phyloP scores from a whole-genome alignment of 2,113 vertebrate species.

The Lophochroa leadbeateri region DNA sequence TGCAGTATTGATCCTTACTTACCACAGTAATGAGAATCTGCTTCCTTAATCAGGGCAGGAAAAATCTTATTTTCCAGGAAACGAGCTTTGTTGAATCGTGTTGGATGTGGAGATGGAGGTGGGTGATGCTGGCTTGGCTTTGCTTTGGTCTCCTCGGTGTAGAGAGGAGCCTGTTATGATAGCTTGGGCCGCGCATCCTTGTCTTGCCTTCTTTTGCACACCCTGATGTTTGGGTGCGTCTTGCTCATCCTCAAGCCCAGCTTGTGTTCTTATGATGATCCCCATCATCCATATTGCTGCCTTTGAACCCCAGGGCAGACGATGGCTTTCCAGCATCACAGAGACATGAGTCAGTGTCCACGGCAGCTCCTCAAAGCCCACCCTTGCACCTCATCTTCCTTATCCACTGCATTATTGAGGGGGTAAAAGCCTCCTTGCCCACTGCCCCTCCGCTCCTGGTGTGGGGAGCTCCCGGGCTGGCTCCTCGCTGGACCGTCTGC shows the following conservation, averaged over 20 bases:
- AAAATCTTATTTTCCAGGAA: conserved; percentile 48
- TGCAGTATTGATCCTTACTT: conserved; percentile 35
- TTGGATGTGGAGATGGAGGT: neutral
- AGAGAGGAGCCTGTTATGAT: neutral
- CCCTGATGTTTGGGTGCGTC: fast-evolving
- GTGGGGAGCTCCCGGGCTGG: neutral
- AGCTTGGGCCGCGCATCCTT: fast-evolving
- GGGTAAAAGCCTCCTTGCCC: neutral
- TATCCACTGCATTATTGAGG: fast-evolving
- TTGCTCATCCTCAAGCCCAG: neutral
- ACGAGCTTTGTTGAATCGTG: neutral
- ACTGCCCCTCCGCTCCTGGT: neutral
- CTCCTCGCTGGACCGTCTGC: neutral
- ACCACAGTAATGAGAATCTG: conserved; percentile 40
- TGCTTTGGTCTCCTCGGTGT: fast-evolving
- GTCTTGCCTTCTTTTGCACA: fast-evolving
- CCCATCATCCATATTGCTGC: fast-evolving
- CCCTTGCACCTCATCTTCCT: neutral
- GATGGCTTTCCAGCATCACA: fast-evolving
- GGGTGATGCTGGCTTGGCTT: neutral
- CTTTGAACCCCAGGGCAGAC: neutral
- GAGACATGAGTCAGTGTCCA: fast-evolving
- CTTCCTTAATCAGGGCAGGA: conserved; percentile 27
- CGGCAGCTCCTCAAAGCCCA: neutral
- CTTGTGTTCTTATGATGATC: neutral